These are phyloP conservation scores for Synanthedon tipuliformis DNA, from an alignment of 2,888 invertebrate species.

Conservation along the genomic window DNA sequence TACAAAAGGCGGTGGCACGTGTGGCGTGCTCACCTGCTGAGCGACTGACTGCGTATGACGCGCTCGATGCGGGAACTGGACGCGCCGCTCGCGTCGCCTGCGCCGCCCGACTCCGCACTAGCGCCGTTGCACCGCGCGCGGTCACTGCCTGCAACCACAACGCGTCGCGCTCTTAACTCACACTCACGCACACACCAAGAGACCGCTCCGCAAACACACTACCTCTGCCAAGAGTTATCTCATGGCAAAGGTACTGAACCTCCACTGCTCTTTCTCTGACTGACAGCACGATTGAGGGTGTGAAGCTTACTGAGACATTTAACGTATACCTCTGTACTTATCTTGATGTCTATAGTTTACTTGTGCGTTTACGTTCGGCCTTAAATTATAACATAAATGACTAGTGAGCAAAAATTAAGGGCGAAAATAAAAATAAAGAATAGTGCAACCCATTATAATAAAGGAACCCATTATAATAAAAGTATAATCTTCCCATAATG, in stretches of 20 bases:
- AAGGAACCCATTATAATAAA: too few species aligned
- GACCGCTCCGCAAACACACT: not conserved
- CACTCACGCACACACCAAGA: not conserved
- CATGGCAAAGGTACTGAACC: too few species aligned
- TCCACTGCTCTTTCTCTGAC: not conserved
- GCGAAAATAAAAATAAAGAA: too few species aligned
- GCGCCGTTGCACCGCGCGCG: constrained; percentile 50
- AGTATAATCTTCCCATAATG: too few species aligned
- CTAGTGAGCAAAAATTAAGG: too few species aligned
- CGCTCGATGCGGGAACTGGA: constrained; percentile 13
- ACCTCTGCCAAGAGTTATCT: not conserved
- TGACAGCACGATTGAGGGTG: too few species aligned
- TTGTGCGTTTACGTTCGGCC: too few species aligned
- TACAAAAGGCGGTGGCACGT: constrained; percentile 1
- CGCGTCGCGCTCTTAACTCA: not conserved
- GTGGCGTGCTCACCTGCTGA: constrained; percentile 73
- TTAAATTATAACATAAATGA: too few species aligned
- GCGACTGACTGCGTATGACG: constrained; percentile 70
- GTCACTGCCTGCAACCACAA: constrained; percentile 48
- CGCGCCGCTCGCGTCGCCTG: constrained; percentile 21
- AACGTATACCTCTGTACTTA: too few species aligned
- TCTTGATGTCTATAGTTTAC: too few species aligned
- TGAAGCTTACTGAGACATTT: too few species aligned
- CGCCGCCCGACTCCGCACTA: constrained; percentile 30
- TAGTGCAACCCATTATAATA: too few species aligned